These are phyloP conservation scores for Camponotus fellah DNA, from an alignment of 2,888 invertebrate species.

Conservation along the genomic window DNA sequence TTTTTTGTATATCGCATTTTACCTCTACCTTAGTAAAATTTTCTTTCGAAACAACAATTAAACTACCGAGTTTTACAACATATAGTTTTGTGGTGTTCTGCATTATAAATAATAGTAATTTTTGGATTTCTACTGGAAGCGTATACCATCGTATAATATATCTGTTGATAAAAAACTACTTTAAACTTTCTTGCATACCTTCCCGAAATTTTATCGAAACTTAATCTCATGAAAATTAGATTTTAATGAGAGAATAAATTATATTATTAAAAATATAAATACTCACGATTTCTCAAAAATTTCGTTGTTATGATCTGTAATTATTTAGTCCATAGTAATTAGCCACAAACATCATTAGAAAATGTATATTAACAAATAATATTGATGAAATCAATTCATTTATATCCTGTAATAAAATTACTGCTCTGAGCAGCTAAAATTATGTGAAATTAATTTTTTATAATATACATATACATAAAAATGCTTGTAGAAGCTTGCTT, in stretches of 20 bases:
- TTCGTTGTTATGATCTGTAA: no score
- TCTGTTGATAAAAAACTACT: conserved; percentile 14
- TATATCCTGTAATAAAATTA: no score
- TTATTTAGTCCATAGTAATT: no score
- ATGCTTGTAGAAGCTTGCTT: neutral
- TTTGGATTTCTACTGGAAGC: conserved; percentile 3
- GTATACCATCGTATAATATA: conserved; percentile 33
- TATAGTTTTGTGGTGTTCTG: neutral
- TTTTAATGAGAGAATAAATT: neutral
- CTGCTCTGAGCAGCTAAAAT: no score
- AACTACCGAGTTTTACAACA: neutral
- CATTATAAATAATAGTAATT: conserved; percentile 38
- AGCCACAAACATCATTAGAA: no score
- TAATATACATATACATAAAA: neutral
- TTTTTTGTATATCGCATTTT: neutral
- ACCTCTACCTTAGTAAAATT: conserved; percentile 36
- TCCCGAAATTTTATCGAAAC: no score
- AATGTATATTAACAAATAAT: no score
- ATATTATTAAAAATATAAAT: no score
- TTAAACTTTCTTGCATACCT: neutral
- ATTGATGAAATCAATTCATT: no score
- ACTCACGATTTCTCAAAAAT: no score
- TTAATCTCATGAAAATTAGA: no score
- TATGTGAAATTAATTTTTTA: no score
- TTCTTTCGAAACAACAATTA: conserved; percentile 30